Percentiles rank a stretch among this genome's conserved stretches.
These are phyloP conservation scores for Thaleichthys pacificus DNA, from an alignment of 2,797 vertebrate genomes.

Conservation along the genomic window DNA sequence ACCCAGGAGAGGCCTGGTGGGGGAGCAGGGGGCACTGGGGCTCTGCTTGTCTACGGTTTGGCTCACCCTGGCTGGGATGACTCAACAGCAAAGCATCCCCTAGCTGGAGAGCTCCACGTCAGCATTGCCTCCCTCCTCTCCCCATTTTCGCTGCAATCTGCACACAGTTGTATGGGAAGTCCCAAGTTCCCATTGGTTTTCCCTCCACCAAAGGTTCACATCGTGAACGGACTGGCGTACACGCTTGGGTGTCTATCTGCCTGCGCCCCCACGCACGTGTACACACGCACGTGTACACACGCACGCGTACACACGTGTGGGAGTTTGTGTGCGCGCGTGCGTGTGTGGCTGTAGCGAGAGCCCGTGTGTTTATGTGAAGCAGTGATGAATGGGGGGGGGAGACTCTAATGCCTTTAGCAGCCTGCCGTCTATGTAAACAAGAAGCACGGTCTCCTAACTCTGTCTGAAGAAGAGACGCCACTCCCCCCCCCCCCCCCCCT, in stretches of 20 bases:
- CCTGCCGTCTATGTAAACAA: slow-evolving; percentile 52
- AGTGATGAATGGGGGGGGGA: slow-evolving; percentile 43
- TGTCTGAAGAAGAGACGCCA: slow-evolving; percentile 20
- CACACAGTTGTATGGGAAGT: slow-evolving; percentile 27
- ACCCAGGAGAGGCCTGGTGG: slow-evolving; percentile 42
- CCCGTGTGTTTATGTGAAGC: slow-evolving; percentile 35
- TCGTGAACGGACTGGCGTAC: not conserved
- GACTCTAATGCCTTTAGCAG: slow-evolving; percentile 60
- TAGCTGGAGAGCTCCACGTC: slow-evolving; percentile 57
- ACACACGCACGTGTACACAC: too few relatives aligned
- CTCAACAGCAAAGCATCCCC: slow-evolving; percentile 71
- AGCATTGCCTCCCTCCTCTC: slow-evolving; percentile 51
- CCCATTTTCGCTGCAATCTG: slow-evolving; percentile 35
- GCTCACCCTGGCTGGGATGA: slow-evolving; percentile 64
- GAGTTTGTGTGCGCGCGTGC: slow-evolving; percentile 4
- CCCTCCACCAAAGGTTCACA: not conserved
- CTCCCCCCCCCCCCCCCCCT: slow-evolving; percentile 34
- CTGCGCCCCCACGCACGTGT: not conserved
- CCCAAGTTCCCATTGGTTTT: not conserved
- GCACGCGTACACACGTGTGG: not conserved
- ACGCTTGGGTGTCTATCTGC: not conserved
- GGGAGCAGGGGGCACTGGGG: slow-evolving; percentile 51
- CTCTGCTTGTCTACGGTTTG: slow-evolving; percentile 56
- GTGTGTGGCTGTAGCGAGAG: not conserved
- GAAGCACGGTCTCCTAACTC: slow-evolving; percentile 19